Percentiles rank a stretch among this genome's conserved stretches.
Conservation (phyloP, 2,113 vertebrate genomes). For the Opisthocomus hoazin region DNA sequence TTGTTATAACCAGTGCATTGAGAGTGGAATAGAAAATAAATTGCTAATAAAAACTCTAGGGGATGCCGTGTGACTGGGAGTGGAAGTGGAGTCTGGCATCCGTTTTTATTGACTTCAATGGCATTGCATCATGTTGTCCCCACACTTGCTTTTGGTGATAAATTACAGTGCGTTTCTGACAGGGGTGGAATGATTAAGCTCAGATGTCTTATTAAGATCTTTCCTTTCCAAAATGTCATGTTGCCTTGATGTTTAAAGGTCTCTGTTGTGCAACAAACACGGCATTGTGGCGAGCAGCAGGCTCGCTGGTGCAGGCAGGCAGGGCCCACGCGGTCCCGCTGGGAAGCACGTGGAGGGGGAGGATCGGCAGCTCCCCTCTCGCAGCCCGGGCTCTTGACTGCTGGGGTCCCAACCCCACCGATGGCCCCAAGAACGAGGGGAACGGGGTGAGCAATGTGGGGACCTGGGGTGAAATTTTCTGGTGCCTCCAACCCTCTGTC, state of each 20-base stretch:
- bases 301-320: not conserved
- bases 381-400: accelerated
- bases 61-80: not conserved
- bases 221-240: not conserved
- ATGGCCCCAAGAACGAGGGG: not conserved
- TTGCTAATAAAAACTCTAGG: not conserved
- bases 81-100: not conserved
- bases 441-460: not conserved
- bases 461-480: not conserved
- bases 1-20: not conserved
- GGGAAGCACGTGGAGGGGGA: not conserved
- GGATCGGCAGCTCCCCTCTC: not conserved
- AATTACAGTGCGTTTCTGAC: not conserved
- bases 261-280: not conserved
- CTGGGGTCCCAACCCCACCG: not conserved
- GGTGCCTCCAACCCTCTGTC: not conserved
- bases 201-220: constrained; percentile 1
- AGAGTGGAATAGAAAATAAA: not conserved
- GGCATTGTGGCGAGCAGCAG: not conserved
- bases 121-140: not conserved
- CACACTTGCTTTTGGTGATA: not conserved
- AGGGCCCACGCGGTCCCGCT: not conserved
- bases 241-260: constrained; percentile 29
- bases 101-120: not conserved
- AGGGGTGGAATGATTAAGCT: not conserved